Evolutionary conservation across 2,888 invertebrate species (phyloP), one percentile per base, ranked within the genome.

Genomic region (Drosophila acutilabella): DNA sequence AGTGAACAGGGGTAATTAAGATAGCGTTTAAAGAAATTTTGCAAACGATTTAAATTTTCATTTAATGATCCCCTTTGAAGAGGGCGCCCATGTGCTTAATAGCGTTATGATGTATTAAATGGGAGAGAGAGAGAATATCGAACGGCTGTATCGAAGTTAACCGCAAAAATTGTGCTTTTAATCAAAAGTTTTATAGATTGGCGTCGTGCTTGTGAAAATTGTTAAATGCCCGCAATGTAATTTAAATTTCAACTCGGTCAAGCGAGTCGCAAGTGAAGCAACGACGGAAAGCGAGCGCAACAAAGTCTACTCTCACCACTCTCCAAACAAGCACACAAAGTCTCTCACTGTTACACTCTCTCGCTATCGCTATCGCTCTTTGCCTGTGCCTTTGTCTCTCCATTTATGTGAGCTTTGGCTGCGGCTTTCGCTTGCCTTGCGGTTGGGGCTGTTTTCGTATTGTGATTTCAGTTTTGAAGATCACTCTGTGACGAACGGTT

Each of bases 111-210:
- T 8, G 14, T 23, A 4, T 13, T 18, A 48, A 13, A 5, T 10
- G 8, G 4, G 30, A 8, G 14, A 33, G 16, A 30, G 52, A 48
- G 23, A 10, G 20, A 20, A 3, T 2, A 3, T 20, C 2, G 4
- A 23, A 10, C 13, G 23, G 16, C 30, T 52, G 47, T 16, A 8
- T n/a, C 57, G 64, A 65, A 67, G 66, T 66, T 74, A 85, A 76
- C 73, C 86, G 70, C 80, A 77, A 72, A 69, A 54, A 52, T 41
- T 81, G 83, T 71, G 81, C 75, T 87, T 87, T 82, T 87, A 80
- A 82, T 80, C 73, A 82, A 88, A 88, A 86, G 74, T 82, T 73
- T 77, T 86, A 88, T 88, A 70, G 87, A 82, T 83, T 88, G 77
- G 88, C 87, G 87, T 78, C 64, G 68, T 73, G 81, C 73, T 73